Base-by-base conservation (phyloP, 1,140 invertebrate species). In the Tetragonula clypearis region DNA sequence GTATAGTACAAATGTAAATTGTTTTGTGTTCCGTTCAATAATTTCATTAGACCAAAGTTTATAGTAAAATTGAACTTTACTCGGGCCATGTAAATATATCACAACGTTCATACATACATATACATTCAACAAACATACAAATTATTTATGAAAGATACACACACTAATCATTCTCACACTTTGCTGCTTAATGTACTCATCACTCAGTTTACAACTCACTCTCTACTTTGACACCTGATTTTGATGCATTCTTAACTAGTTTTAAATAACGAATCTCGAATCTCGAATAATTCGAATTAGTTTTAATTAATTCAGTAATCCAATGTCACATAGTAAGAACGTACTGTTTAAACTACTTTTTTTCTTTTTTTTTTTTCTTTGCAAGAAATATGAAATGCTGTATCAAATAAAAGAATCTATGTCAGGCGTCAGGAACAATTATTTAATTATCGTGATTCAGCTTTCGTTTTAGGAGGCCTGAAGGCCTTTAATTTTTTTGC, bases 381-480 rank as follows among this genome's bases (percentile, higher is more conserved):
- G 76, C 74, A 60, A 88, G 85, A 89, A 88, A 83, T 89, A 49
- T 80, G 35, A 87, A 86, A 81, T 75, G 78, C 62, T 65, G 71
- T 60, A 62, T 84, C 56, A 30, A 82, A 79, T 85, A 69, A 90
- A 83, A 72, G 60, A 87, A 90, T 86, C 26, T 60, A 78, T 53
- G 26, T 19, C 73, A 72, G 76, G 84, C 71, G 26, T 69, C 77
- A 79, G 49, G 73, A 90, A 79, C 62, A 72, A 21, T 60, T 53
- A 49, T 14, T 66, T 60, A 75, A 92, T 96, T 97, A 98, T 97
- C 98, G 97, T 75, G 98, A 97, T 95, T 99, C 99, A 0, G 98
- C 98, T 95, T 99, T 99, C 87, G 98, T 98, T 95, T 99, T 99
- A 0, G 99, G 99, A 14, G 99, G 99, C 93, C 97, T 97, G 93